Conservation (phyloP, 2,888 invertebrate species). For the Plebejus anna region DNA sequence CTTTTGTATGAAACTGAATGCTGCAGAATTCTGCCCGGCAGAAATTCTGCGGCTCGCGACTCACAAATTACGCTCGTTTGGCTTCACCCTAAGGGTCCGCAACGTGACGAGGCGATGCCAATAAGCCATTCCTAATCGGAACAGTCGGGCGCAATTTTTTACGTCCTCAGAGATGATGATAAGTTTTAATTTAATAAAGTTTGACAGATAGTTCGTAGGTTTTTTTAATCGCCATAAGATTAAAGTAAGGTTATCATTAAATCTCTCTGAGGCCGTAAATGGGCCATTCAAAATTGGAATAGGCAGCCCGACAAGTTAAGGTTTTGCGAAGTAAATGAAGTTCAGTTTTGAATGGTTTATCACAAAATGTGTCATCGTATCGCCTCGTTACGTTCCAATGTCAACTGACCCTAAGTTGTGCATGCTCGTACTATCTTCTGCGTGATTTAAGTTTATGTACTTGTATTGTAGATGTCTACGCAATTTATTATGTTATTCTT, state of each 20-base stretch:
- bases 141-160: background rate
- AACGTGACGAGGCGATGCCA: background rate
- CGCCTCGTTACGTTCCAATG: background rate
- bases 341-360: background rate
- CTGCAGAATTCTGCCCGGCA: too few species aligned
- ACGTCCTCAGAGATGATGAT: background rate
- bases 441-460: slow-evolving; percentile 35
- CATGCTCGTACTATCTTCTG: slow-evolving; percentile 37
- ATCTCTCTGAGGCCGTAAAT: background rate
- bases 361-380: background rate
- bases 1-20: too few species aligned
- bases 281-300: too few species aligned
- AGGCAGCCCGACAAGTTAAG: too few species aligned
- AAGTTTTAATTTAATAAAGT: too few species aligned
- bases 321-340: background rate
- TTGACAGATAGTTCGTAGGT: background rate
- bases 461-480: slow-evolving; percentile 25
- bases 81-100: background rate
- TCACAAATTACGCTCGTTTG: too few species aligned
- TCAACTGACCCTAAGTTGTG: slow-evolving; percentile 30
- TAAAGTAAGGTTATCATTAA: background rate
- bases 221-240: background rate
- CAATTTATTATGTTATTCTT: slow-evolving; percentile 31
- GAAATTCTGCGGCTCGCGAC: too few species aligned
- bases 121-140: background rate